These are phyloP conservation scores for Coilia nasus DNA, from an alignment of 2,797 vertebrate genomes.

Conservation along the genomic window DNA sequence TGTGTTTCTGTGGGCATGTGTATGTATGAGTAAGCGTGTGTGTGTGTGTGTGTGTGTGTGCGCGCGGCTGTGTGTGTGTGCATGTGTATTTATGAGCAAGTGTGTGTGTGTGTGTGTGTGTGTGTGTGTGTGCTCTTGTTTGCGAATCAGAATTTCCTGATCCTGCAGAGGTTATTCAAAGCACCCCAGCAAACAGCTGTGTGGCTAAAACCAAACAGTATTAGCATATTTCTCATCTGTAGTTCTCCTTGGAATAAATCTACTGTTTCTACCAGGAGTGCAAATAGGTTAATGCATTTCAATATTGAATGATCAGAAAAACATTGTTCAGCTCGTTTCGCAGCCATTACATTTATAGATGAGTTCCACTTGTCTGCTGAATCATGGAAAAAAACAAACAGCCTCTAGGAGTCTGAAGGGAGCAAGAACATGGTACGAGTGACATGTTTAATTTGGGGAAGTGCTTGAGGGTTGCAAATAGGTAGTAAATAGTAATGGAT, in stretches of 20 bases:
- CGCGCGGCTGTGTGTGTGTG: constrained; percentile 1
- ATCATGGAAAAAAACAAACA: not conserved
- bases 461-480: not conserved
- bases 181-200: not conserved
- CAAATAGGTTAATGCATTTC: constrained; percentile 10
- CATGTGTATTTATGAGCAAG: not conserved
- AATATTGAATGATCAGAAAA: not conserved
- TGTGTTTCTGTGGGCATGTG: not conserved
- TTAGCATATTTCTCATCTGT: constrained; percentile 21
- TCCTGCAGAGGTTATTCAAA: constrained; percentile 14
- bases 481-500: not conserved
- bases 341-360: not conserved
- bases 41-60: not conserved
- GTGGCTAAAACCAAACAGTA: constrained; percentile 1
- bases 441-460: not conserved
- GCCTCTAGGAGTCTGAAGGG: not conserved
- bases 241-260: not conserved
- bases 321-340: constrained; percentile 1
- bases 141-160: not conserved
- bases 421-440: not conserved
- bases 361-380: not conserved
- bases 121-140: not conserved
- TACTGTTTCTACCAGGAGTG: constrained; percentile 5
- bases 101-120: not conserved
- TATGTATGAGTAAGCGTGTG: not conserved